Evolutionary conservation across 2,888 invertebrate species (phyloP).

Genomic region (Omphaloscelis lunosa): DNA sequence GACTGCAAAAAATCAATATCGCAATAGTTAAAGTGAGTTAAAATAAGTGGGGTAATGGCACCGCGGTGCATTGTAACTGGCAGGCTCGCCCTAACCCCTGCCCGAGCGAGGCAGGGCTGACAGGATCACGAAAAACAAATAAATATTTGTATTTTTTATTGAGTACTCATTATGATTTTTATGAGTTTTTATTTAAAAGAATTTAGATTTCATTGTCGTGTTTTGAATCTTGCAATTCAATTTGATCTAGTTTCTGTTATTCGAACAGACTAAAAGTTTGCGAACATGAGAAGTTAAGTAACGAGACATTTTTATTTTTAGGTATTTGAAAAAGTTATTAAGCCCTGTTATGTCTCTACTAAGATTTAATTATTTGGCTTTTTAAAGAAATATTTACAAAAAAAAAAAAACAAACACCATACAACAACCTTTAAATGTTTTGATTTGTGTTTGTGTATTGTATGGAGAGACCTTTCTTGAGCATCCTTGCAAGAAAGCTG

Average conservation of each 20-base stretch:
- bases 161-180: background rate
- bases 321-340: too few species aligned
- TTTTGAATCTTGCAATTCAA: background rate
- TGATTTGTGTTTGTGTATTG: too few species aligned
- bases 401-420: too few species aligned
- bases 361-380: too few species aligned
- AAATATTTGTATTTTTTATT: background rate
- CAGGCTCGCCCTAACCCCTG: conserved; percentile 72
- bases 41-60: conserved; percentile 88
- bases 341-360: too few species aligned
- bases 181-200: background rate
- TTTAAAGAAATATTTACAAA: too few species aligned
- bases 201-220: background rate
- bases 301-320: too few species aligned
- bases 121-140: conserved; percentile 20
- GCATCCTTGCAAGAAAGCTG: too few species aligned
- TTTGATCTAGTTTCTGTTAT: background rate
- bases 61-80: conserved; percentile 80
- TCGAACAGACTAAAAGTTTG: background rate
- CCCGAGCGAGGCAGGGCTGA: conserved; percentile 69
- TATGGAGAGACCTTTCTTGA: too few species aligned
- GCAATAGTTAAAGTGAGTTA: conserved; percentile 83
- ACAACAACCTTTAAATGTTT: too few species aligned
- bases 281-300: too few species aligned
- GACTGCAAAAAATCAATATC: conserved; percentile 86